phyloP scores from a whole-genome alignment of 1,140 invertebrate species.

The Aricia agestis region DNA sequence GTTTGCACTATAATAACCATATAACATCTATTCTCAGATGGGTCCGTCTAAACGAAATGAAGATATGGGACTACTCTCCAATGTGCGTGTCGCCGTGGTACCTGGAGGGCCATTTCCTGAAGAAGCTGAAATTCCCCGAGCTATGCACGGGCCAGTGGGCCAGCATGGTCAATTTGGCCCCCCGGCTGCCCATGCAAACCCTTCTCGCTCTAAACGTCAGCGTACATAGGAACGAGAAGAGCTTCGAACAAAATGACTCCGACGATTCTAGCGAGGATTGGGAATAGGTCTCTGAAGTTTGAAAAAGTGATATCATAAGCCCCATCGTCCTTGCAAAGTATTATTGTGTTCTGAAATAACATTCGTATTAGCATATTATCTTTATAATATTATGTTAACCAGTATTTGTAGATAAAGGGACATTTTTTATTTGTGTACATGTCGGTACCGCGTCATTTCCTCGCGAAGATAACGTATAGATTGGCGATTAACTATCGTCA shows the following conservation, averaged over 20 bases:
- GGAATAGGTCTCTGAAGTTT: constrained; percentile 35
- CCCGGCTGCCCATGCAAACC: constrained; percentile 79
- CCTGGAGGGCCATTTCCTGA: constrained; percentile 81
- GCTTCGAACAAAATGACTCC: constrained; percentile 56
- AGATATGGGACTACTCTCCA: constrained; percentile 85
- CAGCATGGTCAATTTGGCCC: constrained; percentile 85
- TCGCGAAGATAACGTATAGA: constrained; percentile 53
- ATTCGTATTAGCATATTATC: not conserved
- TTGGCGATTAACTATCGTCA: constrained; percentile 46
- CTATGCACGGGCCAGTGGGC: constrained; percentile 90
- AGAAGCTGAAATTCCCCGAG: constrained; percentile 86
- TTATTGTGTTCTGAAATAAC: not conserved
- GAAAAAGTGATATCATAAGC: not conserved
- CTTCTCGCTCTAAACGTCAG: constrained; percentile 68
- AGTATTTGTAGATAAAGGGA: constrained; percentile 7
- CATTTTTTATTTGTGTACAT: constrained; percentile 11
- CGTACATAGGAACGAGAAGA: constrained; percentile 69
- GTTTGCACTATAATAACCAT: too few relatives aligned
- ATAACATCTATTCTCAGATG: constrained; percentile 78
- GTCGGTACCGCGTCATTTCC: constrained; percentile 36
- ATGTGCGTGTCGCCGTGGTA: constrained; percentile 86
- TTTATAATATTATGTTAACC: not conserved
- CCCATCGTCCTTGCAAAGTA: not conserved
- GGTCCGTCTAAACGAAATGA: constrained; percentile 80
- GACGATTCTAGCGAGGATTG: constrained; percentile 43